Percentiles rank a stretch among this genome's conserved stretches.
Evolutionary conservation across 1,140 invertebrate genomes (phyloP).

Genomic region (Myzus persicae): DNA sequence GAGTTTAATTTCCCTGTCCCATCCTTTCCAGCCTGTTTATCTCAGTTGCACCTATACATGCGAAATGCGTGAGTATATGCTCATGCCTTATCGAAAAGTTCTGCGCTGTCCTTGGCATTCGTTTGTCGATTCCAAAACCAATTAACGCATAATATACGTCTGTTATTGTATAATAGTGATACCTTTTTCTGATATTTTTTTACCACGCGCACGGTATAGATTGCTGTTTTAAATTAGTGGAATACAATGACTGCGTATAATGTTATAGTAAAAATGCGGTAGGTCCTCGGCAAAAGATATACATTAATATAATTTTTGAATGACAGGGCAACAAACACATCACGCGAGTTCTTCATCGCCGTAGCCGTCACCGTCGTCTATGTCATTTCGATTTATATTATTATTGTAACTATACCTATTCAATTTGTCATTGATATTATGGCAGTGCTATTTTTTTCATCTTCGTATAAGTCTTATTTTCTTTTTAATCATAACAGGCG

Average conservation of each 20-base stretch:
- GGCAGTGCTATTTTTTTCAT: background rate
- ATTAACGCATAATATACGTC: background rate
- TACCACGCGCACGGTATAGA: background rate
- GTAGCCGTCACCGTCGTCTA: background rate
- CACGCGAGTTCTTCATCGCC: background rate
- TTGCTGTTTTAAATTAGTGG: background rate
- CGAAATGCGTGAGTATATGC: background rate
- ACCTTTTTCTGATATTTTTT: background rate
- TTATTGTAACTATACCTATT: background rate
- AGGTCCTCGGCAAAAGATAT: background rate
- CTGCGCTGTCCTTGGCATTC: background rate
- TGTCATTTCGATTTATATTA: background rate
- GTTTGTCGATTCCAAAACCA: background rate
- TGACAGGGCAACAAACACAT: conserved; percentile 2
- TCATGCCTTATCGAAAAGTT: background rate
- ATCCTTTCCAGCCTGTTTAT: background rate
- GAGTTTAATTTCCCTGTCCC: too few relatives aligned
- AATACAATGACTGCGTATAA: background rate
- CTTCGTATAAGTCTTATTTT: background rate
- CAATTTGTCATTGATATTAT: background rate
- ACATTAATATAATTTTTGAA: background rate
- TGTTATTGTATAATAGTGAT: background rate
- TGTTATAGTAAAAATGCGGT: background rate
- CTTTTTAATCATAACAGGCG: background rate
- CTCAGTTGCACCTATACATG: background rate